Conservation (phyloP, 2,113 vertebrate genomes). For the Onychostruthus taczanowskii region DNA sequence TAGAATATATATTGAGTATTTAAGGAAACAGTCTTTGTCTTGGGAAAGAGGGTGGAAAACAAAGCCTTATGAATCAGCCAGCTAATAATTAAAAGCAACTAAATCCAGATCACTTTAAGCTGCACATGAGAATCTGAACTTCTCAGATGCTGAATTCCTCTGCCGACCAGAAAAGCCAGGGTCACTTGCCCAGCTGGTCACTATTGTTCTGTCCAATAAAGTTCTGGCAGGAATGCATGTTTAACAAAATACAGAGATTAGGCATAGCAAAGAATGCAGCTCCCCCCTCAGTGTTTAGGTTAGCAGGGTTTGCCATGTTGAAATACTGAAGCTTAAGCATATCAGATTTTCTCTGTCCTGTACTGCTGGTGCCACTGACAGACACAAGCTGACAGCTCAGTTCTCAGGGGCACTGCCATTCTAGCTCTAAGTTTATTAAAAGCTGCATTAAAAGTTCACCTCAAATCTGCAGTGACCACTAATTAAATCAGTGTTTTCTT, state of each 20-base stretch:
- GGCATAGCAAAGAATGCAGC: constrained; percentile 51
- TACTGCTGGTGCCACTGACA: constrained; percentile 39
- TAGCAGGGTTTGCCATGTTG: constrained; percentile 48
- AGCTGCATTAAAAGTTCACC: not conserved
- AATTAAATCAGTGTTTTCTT: constrained; percentile 13
- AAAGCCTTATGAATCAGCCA: constrained; percentile 39
- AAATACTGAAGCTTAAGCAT: constrained; percentile 43
- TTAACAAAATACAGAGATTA: constrained; percentile 70
- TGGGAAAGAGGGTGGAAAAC: constrained; percentile 2
- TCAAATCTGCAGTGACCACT: not conserved
- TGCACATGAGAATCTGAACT: constrained; percentile 47
- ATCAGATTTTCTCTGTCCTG: constrained; percentile 35
- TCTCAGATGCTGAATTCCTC: constrained; percentile 44
- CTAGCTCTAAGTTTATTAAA: constrained; percentile 14
- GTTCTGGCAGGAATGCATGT: constrained; percentile 56
- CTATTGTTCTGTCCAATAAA: constrained; percentile 54
- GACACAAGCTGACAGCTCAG: constrained; percentile 51
- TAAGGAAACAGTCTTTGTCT: not conserved
- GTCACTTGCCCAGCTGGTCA: constrained; percentile 64
- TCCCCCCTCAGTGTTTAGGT: constrained; percentile 49
- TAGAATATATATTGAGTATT: not conserved
- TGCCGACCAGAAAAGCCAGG: constrained; percentile 45
- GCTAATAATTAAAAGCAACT: constrained; percentile 63
- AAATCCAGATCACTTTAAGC: constrained; percentile 54
- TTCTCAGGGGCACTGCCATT: not conserved